These are phyloP conservation scores for Parnassius apollo DNA, from an alignment of 2,888 invertebrate species.

Conservation along the genomic window DNA sequence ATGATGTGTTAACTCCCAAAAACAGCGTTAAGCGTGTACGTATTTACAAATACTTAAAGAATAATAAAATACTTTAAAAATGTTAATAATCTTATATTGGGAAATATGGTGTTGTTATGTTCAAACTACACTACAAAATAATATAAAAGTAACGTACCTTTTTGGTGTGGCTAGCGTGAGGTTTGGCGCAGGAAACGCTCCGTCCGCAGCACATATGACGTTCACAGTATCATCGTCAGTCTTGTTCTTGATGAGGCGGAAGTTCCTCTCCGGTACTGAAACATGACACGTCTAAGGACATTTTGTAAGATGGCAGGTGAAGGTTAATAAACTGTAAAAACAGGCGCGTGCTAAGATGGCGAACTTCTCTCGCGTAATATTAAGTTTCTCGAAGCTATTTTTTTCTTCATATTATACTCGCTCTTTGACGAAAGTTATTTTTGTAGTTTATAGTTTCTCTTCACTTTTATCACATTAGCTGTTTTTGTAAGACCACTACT, in stretches of 20 bases:
- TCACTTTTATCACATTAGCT: too few relatives aligned
- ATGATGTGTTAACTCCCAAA: too few relatives aligned
- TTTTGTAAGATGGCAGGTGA: conserved; percentile 26
- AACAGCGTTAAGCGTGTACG: too few relatives aligned
- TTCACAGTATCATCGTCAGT: conserved; percentile 75
- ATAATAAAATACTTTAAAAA: too few relatives aligned
- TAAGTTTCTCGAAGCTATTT: conserved; percentile 15
- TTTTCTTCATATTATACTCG: neutral
- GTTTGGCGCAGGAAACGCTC: conserved; percentile 80
- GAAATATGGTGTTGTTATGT: too few relatives aligned
- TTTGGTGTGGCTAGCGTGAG: too few relatives aligned
- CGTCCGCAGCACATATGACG: conserved; percentile 79
- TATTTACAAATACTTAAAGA: too few relatives aligned
- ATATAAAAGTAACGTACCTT: conserved; percentile 48
- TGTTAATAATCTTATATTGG: too few relatives aligned
- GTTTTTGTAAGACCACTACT: too few relatives aligned
- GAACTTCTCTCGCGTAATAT: conserved; percentile 17
- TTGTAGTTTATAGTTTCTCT: too few relatives aligned
- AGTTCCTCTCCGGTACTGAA: conserved; percentile 77
- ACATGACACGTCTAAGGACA: conserved; percentile 36
- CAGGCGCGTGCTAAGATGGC: conserved; percentile 21
- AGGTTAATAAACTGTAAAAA: conserved; percentile 30
- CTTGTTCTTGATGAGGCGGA: conserved; percentile 77
- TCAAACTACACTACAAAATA: neutral
- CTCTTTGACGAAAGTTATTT: too few relatives aligned